Percentiles rank a stretch among this genome's conserved stretches.
phyloP scores from a whole-genome alignment of 2,113 vertebrate genomes.

The Lophochroa leadbeateri region DNA sequence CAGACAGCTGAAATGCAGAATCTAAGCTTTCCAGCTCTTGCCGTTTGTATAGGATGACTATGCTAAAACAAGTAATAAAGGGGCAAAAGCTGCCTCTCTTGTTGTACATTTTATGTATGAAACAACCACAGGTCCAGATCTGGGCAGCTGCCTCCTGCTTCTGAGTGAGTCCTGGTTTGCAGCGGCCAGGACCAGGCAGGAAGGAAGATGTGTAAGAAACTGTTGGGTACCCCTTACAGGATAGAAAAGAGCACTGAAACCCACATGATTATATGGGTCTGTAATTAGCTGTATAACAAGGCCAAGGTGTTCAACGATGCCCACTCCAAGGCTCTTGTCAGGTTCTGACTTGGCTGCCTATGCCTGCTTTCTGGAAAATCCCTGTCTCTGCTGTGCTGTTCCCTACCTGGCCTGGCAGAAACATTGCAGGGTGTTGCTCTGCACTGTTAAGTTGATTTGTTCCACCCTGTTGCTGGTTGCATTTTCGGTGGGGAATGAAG shows the following conservation, averaged over 20 bases:
- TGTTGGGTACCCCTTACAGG: rapidly evolving
- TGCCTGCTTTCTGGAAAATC: rapidly evolving
- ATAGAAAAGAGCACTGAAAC: neutral
- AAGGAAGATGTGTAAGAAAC: neutral
- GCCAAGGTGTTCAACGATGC: neutral
- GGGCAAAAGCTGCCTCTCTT: neutral
- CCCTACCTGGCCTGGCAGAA: neutral
- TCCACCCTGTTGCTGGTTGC: neutral
- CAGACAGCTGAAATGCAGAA: neutral
- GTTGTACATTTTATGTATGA: neutral
- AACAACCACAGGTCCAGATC: neutral
- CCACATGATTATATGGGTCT: neutral
- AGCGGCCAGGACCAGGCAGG: neutral
- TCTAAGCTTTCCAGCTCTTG: neutral
- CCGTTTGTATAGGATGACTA: neutral
- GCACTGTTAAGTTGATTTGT: neutral
- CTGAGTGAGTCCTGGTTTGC: neutral
- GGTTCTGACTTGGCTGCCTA: neutral
- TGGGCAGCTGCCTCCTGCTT: neutral
- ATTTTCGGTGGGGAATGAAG: neutral
- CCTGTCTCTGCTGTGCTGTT: rapidly evolving
- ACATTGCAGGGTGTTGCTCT: neutral
- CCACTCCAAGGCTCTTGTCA: neutral
- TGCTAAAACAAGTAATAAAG: neutral
- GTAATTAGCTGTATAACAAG: neutral